Evolutionary conservation across 2,113 vertebrate genomes (phyloP).

Genomic region (Scomber colias): DNA sequence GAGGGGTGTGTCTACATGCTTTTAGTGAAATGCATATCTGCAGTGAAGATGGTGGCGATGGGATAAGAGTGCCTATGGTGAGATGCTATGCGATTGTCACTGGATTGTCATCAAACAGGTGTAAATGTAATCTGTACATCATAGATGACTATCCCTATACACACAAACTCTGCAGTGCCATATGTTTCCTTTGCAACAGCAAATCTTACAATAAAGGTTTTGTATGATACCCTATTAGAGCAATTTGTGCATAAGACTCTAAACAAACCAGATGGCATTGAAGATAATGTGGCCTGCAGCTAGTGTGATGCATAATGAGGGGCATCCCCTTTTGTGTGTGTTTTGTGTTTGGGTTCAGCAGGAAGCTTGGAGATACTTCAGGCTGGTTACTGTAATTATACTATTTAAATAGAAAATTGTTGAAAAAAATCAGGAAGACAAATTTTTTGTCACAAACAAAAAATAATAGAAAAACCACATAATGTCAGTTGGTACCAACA

Average conservation of each 20-base stretch:
- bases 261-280: constrained; percentile 48
- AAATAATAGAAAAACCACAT: background rate
- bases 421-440: background rate
- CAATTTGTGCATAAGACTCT: constrained; percentile 31
- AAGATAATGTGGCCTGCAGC: constrained; percentile 36
- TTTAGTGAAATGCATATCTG: constrained; percentile 25
- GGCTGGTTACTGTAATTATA: background rate
- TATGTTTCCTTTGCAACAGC: background rate
- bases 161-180: background rate
- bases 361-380: constrained; percentile 3
- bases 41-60: constrained; percentile 12
- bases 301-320: constrained; percentile 21
- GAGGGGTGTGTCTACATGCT: constrained; percentile 39
- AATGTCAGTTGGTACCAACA: background rate
- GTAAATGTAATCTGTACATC: too few relatives aligned
- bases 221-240: background rate
- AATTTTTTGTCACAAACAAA: background rate
- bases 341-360: constrained; percentile 4
- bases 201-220: constrained; percentile 10
- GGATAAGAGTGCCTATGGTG: background rate
- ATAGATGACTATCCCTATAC: background rate
- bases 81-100: background rate
- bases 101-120: background rate
- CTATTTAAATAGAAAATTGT: background rate
- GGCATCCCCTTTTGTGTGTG: constrained; percentile 22